Evolutionary conservation across 2,113 vertebrate genomes (phyloP).

Genomic region (Platycercus adscitus): DNA sequence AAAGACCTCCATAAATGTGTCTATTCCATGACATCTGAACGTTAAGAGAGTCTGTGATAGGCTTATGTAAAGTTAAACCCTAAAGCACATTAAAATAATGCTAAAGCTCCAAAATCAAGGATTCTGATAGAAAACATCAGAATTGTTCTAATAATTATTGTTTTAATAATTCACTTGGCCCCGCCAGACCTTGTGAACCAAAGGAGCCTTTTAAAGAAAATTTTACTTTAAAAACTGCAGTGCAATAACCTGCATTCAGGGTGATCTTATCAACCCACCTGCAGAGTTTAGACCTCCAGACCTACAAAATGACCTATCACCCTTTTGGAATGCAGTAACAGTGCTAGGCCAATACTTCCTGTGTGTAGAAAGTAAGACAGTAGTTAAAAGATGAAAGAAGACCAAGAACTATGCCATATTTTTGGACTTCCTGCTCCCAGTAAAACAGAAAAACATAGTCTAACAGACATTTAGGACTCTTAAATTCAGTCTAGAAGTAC

Average conservation of each 20-base stretch:
- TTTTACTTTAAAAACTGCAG: background rate
- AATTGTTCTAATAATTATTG: background rate
- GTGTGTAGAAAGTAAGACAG: background rate
- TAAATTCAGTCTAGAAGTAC: background rate
- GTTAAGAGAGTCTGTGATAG: background rate
- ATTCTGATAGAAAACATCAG: background rate
- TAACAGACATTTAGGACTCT: background rate
- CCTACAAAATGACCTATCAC: background rate
- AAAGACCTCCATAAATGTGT: background rate
- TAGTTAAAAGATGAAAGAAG: background rate
- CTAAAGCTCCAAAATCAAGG: background rate
- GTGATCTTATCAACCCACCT: background rate
- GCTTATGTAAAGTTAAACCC: background rate
- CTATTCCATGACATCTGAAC: background rate
- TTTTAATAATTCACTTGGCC: background rate
- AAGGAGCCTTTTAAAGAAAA: background rate
- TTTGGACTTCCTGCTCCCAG: background rate
- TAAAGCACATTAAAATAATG: background rate
- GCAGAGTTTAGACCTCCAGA: background rate
- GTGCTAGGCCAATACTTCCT: background rate
- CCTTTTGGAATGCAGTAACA: fast-evolving
- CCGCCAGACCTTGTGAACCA: background rate
- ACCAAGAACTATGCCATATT: background rate
- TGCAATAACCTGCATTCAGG: background rate
- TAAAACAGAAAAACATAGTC: background rate